Conservation (phyloP, 2,888 invertebrate genomes). For the Rotaria socialis region DNA sequence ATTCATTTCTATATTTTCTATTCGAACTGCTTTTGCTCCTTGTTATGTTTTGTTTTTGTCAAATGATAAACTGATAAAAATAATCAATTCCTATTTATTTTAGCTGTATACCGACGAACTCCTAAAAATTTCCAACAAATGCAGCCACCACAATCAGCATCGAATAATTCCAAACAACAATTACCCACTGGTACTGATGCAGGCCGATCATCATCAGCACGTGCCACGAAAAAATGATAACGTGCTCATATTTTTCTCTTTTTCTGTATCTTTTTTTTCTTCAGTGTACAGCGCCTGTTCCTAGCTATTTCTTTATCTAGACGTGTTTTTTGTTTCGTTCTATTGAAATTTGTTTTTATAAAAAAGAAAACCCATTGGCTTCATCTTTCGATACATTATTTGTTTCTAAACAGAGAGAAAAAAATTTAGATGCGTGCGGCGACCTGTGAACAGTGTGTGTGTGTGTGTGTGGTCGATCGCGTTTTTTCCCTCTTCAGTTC, state of each 20-base stretch:
- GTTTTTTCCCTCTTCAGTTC: neutral
- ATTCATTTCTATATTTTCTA: neutral
- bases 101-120: slow-evolving; percentile 16
- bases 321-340: neutral
- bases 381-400: neutral
- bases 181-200: neutral
- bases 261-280: slow-evolving; percentile 15
- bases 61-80: no score
- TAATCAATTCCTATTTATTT: neutral
- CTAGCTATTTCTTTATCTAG: neutral
- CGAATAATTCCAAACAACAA: slow-evolving; percentile 19
- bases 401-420: neutral
- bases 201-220: slow-evolving; percentile 20
- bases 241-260: neutral
- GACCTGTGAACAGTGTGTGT: slow-evolving; percentile 21
- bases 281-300: slow-evolving; percentile 27
- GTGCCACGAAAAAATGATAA: neutral
- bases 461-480: neutral
- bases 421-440: neutral
- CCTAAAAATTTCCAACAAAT: neutral
- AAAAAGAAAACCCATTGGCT: neutral
- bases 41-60: no score
- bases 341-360: neutral
- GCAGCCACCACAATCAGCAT: neutral
- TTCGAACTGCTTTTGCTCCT: neutral